These are phyloP conservation scores for Drosophila quinaria DNA, from an alignment of 2,888 invertebrate genomes.

Conservation along the genomic window DNA sequence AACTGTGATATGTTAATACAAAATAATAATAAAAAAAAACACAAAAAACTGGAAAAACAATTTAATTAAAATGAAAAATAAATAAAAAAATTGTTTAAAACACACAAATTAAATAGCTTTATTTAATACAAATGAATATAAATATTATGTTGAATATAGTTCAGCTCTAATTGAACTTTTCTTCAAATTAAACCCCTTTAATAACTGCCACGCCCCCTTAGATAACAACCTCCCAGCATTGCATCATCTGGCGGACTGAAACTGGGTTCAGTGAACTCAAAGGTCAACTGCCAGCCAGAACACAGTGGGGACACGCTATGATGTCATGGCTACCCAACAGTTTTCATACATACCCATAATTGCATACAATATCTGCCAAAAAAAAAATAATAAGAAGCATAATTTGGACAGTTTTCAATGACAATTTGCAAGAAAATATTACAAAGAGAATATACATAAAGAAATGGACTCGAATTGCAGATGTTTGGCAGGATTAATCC, in stretches of 20 bases:
- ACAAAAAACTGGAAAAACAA: no score
- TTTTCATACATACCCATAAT: slow-evolving; percentile 12
- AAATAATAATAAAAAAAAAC: not conserved
- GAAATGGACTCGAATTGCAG: not conserved
- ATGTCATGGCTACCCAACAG: slow-evolving; percentile 63
- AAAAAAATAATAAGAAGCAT: slow-evolving; percentile 2
- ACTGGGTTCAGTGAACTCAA: slow-evolving; percentile 65
- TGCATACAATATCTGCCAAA: slow-evolving; percentile 12
- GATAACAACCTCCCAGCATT: slow-evolving; percentile 20
- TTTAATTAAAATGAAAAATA: no score
- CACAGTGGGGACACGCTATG: slow-evolving; percentile 43
- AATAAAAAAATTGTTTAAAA: no score
- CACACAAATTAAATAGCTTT: no score
- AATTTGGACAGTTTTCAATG: slow-evolving; percentile 32
- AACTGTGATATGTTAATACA: no score
- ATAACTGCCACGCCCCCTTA: not conserved
- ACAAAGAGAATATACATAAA: not conserved
- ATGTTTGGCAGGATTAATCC: slow-evolving; percentile 39
- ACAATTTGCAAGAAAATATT: slow-evolving; percentile 9
- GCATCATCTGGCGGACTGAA: slow-evolving; percentile 51
- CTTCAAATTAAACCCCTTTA: not conserved
- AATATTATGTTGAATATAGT: not conserved
- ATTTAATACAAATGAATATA: no score
- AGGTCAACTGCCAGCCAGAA: slow-evolving; percentile 62
- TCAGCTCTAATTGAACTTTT: not conserved